Evolutionary conservation across 1,140 invertebrate genomes (phyloP), one percentile per base, ranked within the genome.

Genomic region (Magallana gigas): DNA sequence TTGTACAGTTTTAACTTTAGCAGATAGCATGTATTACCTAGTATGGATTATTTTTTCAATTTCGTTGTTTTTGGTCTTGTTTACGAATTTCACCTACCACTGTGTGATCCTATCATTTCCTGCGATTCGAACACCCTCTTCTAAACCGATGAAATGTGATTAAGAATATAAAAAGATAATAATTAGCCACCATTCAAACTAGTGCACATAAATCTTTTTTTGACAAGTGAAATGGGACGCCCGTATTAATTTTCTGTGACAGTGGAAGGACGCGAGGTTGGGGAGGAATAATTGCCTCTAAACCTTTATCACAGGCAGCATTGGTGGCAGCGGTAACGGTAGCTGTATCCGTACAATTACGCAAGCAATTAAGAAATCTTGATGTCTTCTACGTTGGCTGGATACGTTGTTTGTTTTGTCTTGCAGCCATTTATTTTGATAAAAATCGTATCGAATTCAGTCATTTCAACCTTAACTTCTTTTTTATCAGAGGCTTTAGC

Each of bases 111-210:
- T 64, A 64, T 64, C 60, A 64, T 64, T 64, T 64, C 60, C 60
- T 64, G 60, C 14, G 60, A 64, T 64, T 64, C 60, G 60, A 64
- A 64, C 60, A 64, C 60, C 60, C 8, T 64, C 18, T 64, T n/a
- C 60, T 7, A 18, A 64, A 16, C 16, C 14, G 16, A n/a, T 64
- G 60, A 64, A 64, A 64, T 64, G 6, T 64, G 60, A 64, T 64
- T 18, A 64, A 18, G 16, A 64, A 64, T 64, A 64, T 64, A 16
- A n/a, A 64, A 64, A 64, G 60, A 64, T 64, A 64, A 64, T 64
- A 64, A 64, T 64, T 64, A 64, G 60, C 60, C 16, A 64, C 60
- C 60, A 64, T 64, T 64, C 60, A 64, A 16, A 64, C 60, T 64
- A 16, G 18, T 16, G 60, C 60, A 64, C 60, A 64, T 64, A 64